phyloP scores from a whole-genome alignment of 2,797 vertebrate genomes.

The Discoglossus pictus region DNA sequence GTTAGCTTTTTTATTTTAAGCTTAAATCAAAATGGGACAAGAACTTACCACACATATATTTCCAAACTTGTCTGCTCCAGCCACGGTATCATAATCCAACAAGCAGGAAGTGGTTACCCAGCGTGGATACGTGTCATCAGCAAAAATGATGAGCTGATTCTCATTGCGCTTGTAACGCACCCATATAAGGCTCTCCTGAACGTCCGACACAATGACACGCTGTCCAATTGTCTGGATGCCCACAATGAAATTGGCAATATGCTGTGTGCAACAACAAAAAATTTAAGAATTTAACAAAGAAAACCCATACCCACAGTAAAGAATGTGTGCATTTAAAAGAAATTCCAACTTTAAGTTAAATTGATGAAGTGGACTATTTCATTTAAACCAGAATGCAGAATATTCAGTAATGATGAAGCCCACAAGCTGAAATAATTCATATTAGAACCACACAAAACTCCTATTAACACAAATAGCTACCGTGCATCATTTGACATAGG shows the following conservation, averaged over 20 bases:
- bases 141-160: conserved; percentile 98
- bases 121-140: conserved; percentile 94
- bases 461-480: too few species aligned
- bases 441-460: too few species aligned
- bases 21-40: neutral
- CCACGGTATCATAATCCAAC: conserved; percentile 96
- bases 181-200: conserved; percentile 98
- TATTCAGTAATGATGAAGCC: too few species aligned
- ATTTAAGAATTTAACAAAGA: too few species aligned
- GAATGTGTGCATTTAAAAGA: too few species aligned
- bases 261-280: conserved; percentile 65
- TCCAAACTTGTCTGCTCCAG: conserved; percentile 95
- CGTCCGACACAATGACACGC: conserved; percentile 89
- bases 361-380: too few species aligned
- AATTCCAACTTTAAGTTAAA: too few species aligned
- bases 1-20: too few species aligned
- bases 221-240: conserved; percentile 94
- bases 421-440: too few species aligned
- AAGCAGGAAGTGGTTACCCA: conserved; percentile 96
- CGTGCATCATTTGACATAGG: too few species aligned
- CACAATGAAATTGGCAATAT: conserved; percentile 92
- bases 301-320: too few species aligned
- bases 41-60: conserved; percentile 94
- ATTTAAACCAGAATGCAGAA: too few species aligned
- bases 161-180: conserved; percentile 94